Base-by-base conservation (phyloP, 2,113 vertebrate species). In the Patagioenas fasciata region DNA sequence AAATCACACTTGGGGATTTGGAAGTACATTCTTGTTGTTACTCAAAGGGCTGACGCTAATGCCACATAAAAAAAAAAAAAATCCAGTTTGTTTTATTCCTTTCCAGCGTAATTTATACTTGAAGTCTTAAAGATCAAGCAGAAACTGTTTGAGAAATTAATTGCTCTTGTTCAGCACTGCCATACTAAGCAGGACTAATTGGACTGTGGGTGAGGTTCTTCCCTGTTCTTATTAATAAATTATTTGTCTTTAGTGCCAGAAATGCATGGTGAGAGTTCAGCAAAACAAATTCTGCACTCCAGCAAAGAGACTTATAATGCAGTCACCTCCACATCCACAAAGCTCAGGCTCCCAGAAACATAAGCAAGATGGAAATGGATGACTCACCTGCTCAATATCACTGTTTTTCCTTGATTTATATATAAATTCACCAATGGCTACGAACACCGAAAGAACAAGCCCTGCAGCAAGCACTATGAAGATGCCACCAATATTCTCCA, bases 401-500 rank as follows among this genome's bases (percentile, higher is more conserved):
- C 98, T 98, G 97, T 99, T 99, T 95, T 99, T 99, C 91, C 98
- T 98, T 44, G 99, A 99, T 97, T 99, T 99, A 96, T 99, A 99
- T 96, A 99, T 98, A 94, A 99, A 99, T 97, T 99, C 99, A 62
- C 99, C 99, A 72, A 99, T 99, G 78, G 99, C 99, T 89, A 99
- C 99, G 78, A 99, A 99, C n/a, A 99, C 99, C 1, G 99, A 99
- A 16, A 99, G 99, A 85, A 99, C 99, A 14, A 99, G 98, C 93
- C 99, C 99, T 1, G 99, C 99, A 4, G 99, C 99, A 32, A 99
- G 98, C 60, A 99, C 99, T 79, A 99, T 99, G 94, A 99, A 99
- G 97, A 99, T 99, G 47, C 99, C 99, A 3, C 99, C 99, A n/a
- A 99, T 99, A 95, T 99, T 99, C 97, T 99, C 99, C 91, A 99